These are phyloP conservation scores for Sitodiplosis mosellana DNA, from an alignment of 1,140 invertebrate genomes.

Conservation along the genomic window DNA sequence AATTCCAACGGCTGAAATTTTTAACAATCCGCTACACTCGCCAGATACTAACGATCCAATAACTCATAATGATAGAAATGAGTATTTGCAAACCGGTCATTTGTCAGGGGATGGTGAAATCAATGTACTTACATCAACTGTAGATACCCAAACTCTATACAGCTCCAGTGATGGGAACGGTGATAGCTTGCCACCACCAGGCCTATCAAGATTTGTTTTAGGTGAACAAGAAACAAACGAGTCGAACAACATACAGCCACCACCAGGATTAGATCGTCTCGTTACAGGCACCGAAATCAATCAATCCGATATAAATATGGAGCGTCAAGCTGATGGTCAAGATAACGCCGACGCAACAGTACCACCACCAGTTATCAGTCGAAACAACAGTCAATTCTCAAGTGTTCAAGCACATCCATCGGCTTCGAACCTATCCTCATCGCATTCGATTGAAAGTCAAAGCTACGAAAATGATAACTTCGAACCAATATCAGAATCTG, in stretches of 20 bases:
- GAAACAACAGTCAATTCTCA: constrained; percentile 7
- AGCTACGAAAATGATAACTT: background rate
- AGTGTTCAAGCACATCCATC: background rate
- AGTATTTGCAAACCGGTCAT: constrained; percentile 52
- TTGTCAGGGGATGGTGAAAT: constrained; percentile 30
- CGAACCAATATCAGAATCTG: constrained; percentile 4
- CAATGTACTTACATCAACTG: constrained; percentile 9
- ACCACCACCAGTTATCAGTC: constrained; percentile 8
- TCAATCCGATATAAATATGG: constrained; percentile 8
- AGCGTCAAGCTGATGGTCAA: constrained; percentile 22
- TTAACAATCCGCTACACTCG: background rate
- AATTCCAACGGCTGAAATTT: background rate
- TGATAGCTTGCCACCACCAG: constrained; percentile 34
- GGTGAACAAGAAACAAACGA: constrained; percentile 35
- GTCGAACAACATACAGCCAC: constrained; percentile 29
- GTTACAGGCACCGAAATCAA: constrained; percentile 26
- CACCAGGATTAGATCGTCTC: constrained; percentile 35
- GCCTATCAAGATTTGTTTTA: constrained; percentile 38
- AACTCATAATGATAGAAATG: constrained; percentile 44
- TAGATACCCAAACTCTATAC: constrained; percentile 8
- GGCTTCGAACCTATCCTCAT: too few relatives aligned
- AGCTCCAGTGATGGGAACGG: constrained; percentile 13
- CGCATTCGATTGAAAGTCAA: background rate
- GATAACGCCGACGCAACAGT: constrained; percentile 6
- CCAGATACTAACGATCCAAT: constrained; percentile 17